Evolutionary conservation across 2,888 invertebrate species (phyloP).

Genomic region (Erebia ligea): DNA sequence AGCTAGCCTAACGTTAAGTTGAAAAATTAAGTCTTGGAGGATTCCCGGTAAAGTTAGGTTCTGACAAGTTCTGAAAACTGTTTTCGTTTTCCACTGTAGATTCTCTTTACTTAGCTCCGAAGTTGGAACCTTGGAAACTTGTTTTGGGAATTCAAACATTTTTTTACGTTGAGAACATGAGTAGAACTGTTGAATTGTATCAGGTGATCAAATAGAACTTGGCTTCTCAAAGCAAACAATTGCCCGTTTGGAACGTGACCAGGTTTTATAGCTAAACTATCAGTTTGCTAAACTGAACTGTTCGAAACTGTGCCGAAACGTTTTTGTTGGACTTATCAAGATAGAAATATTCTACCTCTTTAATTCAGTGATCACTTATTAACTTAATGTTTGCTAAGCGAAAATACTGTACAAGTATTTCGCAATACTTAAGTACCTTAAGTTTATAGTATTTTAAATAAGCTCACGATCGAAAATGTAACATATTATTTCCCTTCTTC

Average conservation of each 20-base stretch:
- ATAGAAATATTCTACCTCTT: no score
- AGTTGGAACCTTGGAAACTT: conserved; percentile 13
- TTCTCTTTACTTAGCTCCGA: conserved; percentile 17
- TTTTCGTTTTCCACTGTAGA: conserved; percentile 21
- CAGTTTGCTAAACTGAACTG: no score
- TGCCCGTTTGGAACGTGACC: neutral
- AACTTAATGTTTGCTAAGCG: no score
- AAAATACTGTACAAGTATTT: no score
- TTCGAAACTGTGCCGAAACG: no score
- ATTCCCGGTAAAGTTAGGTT: conserved; percentile 18
- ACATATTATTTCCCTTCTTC: no score
- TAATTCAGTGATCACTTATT: no score
- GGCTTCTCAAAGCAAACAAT: neutral
- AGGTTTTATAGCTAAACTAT: neutral
- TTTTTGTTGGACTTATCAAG: no score
- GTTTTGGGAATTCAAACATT: neutral
- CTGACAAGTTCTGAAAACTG: conserved; percentile 26
- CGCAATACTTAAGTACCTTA: no score
- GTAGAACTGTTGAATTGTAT: neutral
- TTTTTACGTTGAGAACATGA: neutral
- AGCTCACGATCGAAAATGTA: no score
- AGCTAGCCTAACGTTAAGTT: no score
- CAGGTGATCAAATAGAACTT: conserved; percentile 3
- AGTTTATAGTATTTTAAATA: no score
- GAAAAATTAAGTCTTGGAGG: conserved; percentile 27